A percentile compares a stretch with the other conserved stretches of the same genome.
phyloP scores from a whole-genome alignment of 1,140 invertebrate species.

The Drosophila sturtevanti region DNA sequence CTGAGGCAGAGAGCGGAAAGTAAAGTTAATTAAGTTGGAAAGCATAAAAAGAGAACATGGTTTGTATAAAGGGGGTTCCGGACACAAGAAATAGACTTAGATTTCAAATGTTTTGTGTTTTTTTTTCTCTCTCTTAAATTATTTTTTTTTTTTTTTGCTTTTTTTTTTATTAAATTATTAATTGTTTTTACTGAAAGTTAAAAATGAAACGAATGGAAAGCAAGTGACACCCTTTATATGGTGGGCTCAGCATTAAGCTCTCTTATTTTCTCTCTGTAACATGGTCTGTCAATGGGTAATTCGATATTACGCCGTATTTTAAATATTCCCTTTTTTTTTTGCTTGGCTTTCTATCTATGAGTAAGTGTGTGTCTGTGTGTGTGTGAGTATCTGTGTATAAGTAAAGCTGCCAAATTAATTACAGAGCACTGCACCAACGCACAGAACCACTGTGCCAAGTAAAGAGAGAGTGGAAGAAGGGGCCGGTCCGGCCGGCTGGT shows the following conservation, averaged over 20 bases:
- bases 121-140: too few relatives aligned
- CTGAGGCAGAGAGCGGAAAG: conserved; percentile 12
- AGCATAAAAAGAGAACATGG: conserved; percentile 6
- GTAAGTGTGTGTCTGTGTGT: conserved; percentile 18
- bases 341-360: not conserved
- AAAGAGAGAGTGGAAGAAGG: not conserved
- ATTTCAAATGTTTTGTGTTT: too few relatives aligned
- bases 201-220: not conserved
- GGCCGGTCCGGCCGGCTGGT: not conserved
- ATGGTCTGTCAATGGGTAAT: conserved; percentile 61
- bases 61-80: too few relatives aligned
- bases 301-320: conserved; percentile 67
- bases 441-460: conserved; percentile 23
- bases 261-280: not conserved
- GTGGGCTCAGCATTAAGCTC: not conserved
- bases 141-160: too few relatives aligned
- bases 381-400: conserved; percentile 31
- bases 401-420: conserved; percentile 74
- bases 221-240: conserved; percentile 46
- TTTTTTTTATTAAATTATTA: conserved; percentile 25
- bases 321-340: conserved; percentile 68
- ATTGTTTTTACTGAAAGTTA: conserved; percentile 23
- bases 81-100: too few relatives aligned
- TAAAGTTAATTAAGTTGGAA: conserved; percentile 49
- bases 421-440: conserved; percentile 75